Evolutionary conservation across 2,797 vertebrate species (phyloP), one percentile per base, ranked within the genome.

Genomic region (Brotula barbata): DNA sequence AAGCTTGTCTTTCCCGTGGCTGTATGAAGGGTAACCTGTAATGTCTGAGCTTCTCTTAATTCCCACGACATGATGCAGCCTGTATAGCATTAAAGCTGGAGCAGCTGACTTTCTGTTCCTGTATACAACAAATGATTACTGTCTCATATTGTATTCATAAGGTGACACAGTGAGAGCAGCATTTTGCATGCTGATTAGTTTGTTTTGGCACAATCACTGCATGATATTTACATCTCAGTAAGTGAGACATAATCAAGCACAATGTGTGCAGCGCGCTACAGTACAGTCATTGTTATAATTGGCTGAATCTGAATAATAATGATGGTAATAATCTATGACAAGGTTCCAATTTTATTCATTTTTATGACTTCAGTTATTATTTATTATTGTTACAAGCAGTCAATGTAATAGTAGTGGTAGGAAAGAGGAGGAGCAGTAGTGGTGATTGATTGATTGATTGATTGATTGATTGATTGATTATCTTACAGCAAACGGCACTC

Each of bases 401-500:
- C 28, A 17, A 28, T 28, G 8, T 28, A 28, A 28, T 7, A 61
- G 10, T 22, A 22, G 19, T 22, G 22, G 19, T 14, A 5, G 12
- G 13, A 15, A 46, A 22, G 14, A 45, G 25, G 10, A 50, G n/a
- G 58, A 47, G 34, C 12, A 48, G 17, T 43, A 8, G 44, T 46
- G 41, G 17, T 43, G 12, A 19, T 42, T 20, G 42, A 21, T 48
- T 63, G 28, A 47, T 61, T 58, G 0, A 48, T 43, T 37, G 19
- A 58, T 44, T 43, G 54, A 71, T 69, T 67, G 20, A 55, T 41
- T 63, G 17, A 79, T 15, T 77, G 66, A 9, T 42, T 70, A 34
- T 46, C 22, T 90, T 84, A 68, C 82, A 97, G 94, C 92, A 83
- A 94, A 92, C 21, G 88, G 91, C 74, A 92, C 92, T 76, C 60